These are phyloP conservation scores for Diplodus sargus DNA, from an alignment of 2,797 vertebrate species.

Conservation along the genomic window DNA sequence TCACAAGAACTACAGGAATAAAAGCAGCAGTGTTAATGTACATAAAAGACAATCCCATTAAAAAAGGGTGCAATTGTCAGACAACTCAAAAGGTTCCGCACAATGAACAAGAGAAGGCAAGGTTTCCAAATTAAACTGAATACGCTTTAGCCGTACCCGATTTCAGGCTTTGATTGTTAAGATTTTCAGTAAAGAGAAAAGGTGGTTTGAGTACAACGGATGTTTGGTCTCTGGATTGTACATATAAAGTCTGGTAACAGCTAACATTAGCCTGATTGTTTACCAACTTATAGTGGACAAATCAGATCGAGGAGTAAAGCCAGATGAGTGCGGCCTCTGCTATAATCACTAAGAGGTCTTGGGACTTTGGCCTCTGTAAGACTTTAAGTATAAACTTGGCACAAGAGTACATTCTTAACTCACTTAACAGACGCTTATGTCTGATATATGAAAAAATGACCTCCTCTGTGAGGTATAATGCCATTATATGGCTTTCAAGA, in stretches of 20 bases:
- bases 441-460: conserved; percentile 51
- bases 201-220: not conserved
- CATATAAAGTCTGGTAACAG: too few species aligned
- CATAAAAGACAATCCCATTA: not conserved
- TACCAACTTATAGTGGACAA: not conserved
- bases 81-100: not conserved
- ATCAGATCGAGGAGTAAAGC: not conserved
- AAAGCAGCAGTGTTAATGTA: not conserved
- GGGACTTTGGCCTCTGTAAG: conserved; percentile 7
- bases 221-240: not conserved
- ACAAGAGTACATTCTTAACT: conserved; percentile 23
- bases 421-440: conserved; percentile 37
- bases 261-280: not conserved
- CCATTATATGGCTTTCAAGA: conserved; percentile 60
- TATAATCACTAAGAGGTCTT: conserved; percentile 22
- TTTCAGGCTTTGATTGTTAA: not conserved
- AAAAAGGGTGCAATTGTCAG: not conserved
- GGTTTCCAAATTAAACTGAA: not conserved
- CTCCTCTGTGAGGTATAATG: conserved; percentile 51
- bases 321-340: not conserved
- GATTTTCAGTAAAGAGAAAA: too few species aligned
- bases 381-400: conserved; percentile 31
- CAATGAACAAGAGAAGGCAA: not conserved
- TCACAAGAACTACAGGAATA: not conserved
- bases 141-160: not conserved